Conservation (phyloP, 2,797 vertebrate genomes). For the Gobionotothen gibberifrons region DNA sequence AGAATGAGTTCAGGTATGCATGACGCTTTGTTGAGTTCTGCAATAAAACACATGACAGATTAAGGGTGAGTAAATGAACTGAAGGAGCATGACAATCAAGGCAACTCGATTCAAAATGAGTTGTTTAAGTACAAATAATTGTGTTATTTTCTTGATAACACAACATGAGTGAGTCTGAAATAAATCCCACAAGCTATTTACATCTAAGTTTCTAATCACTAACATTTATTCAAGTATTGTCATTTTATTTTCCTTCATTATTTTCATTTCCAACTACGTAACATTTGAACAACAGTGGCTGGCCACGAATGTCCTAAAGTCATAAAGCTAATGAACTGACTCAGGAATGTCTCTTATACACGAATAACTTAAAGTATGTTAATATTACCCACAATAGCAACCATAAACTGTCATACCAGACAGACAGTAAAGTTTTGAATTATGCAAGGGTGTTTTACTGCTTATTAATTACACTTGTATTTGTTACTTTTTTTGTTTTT, state of each 20-base stretch:
- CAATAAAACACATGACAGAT: constrained; percentile 25
- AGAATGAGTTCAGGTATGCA: constrained; percentile 81
- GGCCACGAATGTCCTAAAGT: background rate
- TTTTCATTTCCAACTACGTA: too few species aligned
- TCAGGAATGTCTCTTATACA: too few species aligned
- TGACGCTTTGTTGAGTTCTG: constrained; percentile 87
- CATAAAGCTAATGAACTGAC: background rate
- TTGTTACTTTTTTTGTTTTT: background rate
- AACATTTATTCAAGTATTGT: background rate
- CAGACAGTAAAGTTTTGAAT: background rate
- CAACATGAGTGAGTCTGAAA: background rate
- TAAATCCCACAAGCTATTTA: background rate
- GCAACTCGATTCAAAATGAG: background rate
- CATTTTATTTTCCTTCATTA: background rate
- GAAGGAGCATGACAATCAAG: background rate
- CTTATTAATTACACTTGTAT: background rate
- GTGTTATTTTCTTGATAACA: background rate
- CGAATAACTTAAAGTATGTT: too few species aligned
- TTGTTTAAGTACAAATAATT: too few species aligned
- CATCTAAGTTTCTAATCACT: background rate
- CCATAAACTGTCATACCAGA: background rate
- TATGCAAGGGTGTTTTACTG: background rate
- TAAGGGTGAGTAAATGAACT: background rate
- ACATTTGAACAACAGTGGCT: background rate
- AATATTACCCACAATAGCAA: too few species aligned